A percentile compares a stretch with the other conserved stretches of the same genome.
Conservation (phyloP, 2,797 vertebrate genomes). For the Emydoidea blandingii region DNA sequence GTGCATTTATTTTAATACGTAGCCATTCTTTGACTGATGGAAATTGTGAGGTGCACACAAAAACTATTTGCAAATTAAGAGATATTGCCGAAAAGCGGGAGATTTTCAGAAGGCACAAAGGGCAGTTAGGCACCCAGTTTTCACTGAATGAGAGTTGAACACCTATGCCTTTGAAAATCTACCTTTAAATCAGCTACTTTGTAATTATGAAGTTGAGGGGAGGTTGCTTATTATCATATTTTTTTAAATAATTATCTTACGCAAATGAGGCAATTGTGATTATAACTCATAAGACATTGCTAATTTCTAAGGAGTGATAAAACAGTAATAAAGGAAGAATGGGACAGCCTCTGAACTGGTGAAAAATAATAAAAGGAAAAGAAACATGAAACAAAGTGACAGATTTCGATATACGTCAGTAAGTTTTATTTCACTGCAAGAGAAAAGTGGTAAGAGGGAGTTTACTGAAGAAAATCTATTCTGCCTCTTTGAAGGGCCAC, state of each 20-base stretch:
- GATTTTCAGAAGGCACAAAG: neutral
- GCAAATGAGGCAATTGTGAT: neutral
- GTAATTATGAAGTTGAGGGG: neutral
- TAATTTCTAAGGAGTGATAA: neutral
- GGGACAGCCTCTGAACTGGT: neutral
- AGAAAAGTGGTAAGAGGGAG: neutral
- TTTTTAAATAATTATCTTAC: neutral
- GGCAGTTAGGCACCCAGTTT: neutral
- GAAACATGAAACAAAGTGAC: neutral
- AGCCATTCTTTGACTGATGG: neutral
- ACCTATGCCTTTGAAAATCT: neutral
- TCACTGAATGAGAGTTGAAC: neutral
- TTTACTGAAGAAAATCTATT: neutral
- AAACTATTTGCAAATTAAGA: neutral
- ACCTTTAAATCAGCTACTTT: neutral
- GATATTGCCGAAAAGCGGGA: neutral
- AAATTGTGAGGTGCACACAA: neutral
- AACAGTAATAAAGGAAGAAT: neutral
- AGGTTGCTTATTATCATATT: neutral
- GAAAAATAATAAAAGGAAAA: neutral
- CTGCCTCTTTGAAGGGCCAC: neutral
- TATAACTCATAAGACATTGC: neutral
- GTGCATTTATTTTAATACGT: rapidly evolving
- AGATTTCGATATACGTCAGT: neutral
- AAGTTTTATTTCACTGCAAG: neutral